Percentiles rank a stretch among this genome's conserved stretches.
These are phyloP conservation scores for Rosalia funebris DNA, from an alignment of 2,888 invertebrate genomes.

Conservation along the genomic window DNA sequence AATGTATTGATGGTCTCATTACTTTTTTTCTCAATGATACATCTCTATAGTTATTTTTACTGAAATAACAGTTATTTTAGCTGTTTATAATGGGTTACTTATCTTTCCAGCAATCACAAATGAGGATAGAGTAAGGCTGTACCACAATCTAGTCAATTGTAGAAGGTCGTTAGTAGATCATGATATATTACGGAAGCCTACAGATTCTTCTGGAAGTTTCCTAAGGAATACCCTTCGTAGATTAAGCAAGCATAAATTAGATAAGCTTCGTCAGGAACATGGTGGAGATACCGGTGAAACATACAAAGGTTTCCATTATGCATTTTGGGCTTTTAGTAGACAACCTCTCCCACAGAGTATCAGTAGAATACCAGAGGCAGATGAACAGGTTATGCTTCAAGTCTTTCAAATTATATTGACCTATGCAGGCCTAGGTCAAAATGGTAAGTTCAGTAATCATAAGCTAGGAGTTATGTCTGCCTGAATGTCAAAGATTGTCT, in stretches of 20 bases:
- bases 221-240: constrained; percentile 87
- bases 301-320: constrained; percentile 86
- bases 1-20: too few species aligned
- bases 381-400: constrained; percentile 86
- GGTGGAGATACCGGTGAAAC: constrained; percentile 80
- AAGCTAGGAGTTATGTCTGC: too few species aligned
- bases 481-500: too few species aligned
- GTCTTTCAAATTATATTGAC: constrained; percentile 90
- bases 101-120: constrained; percentile 84
- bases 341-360: constrained; percentile 83
- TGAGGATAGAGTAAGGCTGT: constrained; percentile 86
- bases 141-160: constrained; percentile 87
- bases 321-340: constrained; percentile 92
- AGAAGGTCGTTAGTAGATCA: constrained; percentile 85
- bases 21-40: too few species aligned
- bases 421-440: constrained; percentile 84
- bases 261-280: constrained; percentile 77
- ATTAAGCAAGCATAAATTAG: constrained; percentile 84
- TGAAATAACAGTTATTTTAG: too few species aligned
- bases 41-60: too few species aligned
- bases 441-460: constrained; percentile 64
- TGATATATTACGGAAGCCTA: constrained; percentile 83
- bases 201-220: constrained; percentile 86
- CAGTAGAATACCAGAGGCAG: constrained; percentile 84
- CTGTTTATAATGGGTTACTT: too few species aligned